Evolutionary conservation across 1,140 invertebrate genomes (phyloP).

Genomic region (Propsilocerus akamusi): DNA sequence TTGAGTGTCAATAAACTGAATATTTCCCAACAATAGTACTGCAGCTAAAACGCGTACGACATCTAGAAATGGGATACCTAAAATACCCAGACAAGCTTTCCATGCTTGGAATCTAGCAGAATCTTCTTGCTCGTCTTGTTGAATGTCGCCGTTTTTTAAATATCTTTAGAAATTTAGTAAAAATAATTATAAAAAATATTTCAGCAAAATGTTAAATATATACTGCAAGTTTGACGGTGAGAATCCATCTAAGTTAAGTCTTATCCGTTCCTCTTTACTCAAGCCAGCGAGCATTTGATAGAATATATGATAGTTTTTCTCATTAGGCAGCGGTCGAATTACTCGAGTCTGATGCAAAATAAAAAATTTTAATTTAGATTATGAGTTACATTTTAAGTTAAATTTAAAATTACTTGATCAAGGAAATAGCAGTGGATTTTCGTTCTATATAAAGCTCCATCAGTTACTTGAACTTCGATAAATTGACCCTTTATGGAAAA

Average conservation of each 20-base stretch:
- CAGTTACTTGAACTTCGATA: constrained; percentile 92
- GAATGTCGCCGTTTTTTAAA: too few species aligned
- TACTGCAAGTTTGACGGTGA: constrained; percentile 62
- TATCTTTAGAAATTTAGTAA: neutral
- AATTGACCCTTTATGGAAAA: constrained; percentile 61
- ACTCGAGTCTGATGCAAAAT: constrained; percentile 81
- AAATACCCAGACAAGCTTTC: constrained; percentile 73
- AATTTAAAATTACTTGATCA: too few species aligned
- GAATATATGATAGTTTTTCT: constrained; percentile 95
- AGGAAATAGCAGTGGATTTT: constrained; percentile 90
- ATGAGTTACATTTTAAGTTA: too few species aligned
- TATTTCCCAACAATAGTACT: constrained; percentile 77
- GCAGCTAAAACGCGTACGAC: constrained; percentile 80
- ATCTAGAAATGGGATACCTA: constrained; percentile 86
- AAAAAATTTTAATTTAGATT: too few species aligned
- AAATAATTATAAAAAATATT: neutral
- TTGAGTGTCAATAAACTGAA: constrained; percentile 63
- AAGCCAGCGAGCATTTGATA: constrained; percentile 91
- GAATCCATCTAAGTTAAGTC: constrained; percentile 70
- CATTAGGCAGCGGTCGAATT: constrained; percentile 61
- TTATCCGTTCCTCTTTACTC: constrained; percentile 64
- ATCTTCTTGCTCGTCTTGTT: constrained; percentile 58
- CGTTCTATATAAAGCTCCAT: constrained; percentile 81
- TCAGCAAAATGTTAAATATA: constrained; percentile 31
- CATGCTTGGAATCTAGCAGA: constrained; percentile 62